Evolutionary conservation across 2,888 invertebrate genomes (phyloP).

Genomic region (Lepidochitona cinerea): DNA sequence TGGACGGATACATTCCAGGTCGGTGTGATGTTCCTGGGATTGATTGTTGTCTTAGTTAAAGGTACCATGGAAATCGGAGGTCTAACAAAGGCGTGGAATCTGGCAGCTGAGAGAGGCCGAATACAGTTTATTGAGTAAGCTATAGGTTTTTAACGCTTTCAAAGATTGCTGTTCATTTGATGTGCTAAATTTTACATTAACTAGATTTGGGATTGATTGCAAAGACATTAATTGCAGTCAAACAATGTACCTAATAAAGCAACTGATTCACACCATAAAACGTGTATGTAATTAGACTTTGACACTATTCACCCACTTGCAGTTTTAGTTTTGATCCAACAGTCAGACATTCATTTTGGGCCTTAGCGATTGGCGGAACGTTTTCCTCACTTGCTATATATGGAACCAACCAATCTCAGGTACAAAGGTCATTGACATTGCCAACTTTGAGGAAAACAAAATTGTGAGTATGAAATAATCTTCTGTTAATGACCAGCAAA

Average conservation of each 20-base stretch:
- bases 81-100: constrained; percentile 43
- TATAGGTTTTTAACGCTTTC: not conserved
- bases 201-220: too few relatives aligned
- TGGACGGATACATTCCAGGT: constrained; percentile 22
- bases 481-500: too few relatives aligned
- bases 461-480: constrained; percentile 30
- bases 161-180: too few relatives aligned
- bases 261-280: too few relatives aligned
- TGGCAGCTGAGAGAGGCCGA: constrained; percentile 37
- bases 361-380: constrained; percentile 84
- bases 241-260: too few relatives aligned
- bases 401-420: constrained; percentile 92
- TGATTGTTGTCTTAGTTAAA: constrained; percentile 57
- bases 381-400: constrained; percentile 94
- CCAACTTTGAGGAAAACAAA: constrained; percentile 82
- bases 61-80: constrained; percentile 60
- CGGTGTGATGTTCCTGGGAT: constrained; percentile 59
- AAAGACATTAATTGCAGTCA: too few relatives aligned
- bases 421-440: constrained; percentile 91
- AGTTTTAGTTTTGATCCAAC: constrained; percentile 84
- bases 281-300: too few relatives aligned
- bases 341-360: constrained; percentile 89
- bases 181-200: too few relatives aligned
- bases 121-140: constrained; percentile 55
- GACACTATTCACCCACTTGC: not conserved